Evolutionary conservation across 2,888 invertebrate genomes (phyloP).

Genomic region (Oithona nana): DNA sequence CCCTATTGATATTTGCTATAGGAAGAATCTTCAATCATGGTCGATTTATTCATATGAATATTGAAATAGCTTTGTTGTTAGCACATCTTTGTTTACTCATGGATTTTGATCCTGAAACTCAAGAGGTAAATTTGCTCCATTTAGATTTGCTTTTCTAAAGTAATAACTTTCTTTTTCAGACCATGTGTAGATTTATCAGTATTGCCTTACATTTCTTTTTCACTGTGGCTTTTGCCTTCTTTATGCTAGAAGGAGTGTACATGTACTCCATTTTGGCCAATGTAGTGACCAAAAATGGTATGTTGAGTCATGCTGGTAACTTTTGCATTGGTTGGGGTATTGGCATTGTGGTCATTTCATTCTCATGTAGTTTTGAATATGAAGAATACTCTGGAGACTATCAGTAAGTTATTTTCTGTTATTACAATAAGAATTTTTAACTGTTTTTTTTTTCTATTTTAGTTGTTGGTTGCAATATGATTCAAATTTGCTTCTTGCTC

Average conservation of each 20-base stretch:
- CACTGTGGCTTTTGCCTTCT: constrained; percentile 7
- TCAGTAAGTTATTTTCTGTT: neutral
- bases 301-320: neutral
- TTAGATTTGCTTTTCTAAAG: neutral
- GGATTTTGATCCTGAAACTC: no score
- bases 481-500: neutral
- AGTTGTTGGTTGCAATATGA: constrained; percentile 7
- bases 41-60: constrained; percentile 2
- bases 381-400: neutral
- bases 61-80: neutral
- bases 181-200: neutral
- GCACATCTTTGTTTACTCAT: neutral
- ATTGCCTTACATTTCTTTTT: constrained; percentile 6
- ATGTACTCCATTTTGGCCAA: constrained; percentile 1
- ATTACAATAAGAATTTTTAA: neutral
- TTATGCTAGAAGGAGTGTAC: neutral
- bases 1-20: neutral
- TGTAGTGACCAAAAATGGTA: constrained; percentile 1
- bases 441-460: neutral
- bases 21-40: neutral
- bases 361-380: constrained; percentile 7
- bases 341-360: neutral
- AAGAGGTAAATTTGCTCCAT: neutral
- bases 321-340: neutral
- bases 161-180: neutral